Conservation (phyloP, 2,888 invertebrate species). For the Brachypalpus laphriformis region DNA sequence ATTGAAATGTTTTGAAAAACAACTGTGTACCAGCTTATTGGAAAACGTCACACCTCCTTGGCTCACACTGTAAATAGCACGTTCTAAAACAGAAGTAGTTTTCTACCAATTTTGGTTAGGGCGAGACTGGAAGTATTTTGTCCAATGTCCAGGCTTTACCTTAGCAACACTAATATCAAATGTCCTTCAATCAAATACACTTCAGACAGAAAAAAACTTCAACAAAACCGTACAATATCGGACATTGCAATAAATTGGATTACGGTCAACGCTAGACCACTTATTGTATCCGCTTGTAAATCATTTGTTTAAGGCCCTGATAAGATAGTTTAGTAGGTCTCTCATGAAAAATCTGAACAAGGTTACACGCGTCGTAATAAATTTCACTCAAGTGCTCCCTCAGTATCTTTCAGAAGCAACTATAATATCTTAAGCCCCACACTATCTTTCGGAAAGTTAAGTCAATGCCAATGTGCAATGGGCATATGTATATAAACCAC, state of each 20-base stretch:
- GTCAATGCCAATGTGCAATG: constrained; percentile 39
- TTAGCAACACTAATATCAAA: background rate
- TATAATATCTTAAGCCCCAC: constrained; percentile 15
- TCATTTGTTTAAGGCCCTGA: constrained; percentile 29
- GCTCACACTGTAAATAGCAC: too few species aligned
- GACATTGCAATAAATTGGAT: constrained; percentile 35
- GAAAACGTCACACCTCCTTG: too few species aligned
- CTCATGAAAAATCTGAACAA: constrained; percentile 53
- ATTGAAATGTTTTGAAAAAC: too few species aligned
- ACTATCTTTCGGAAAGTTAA: constrained; percentile 36
- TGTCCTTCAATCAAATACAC: background rate
- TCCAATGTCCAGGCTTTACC: background rate
- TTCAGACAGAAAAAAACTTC: background rate
- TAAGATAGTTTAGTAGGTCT: constrained; percentile 50
- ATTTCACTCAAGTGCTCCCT: constrained; percentile 28
- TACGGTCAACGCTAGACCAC: constrained; percentile 30
- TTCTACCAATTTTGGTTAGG: too few species aligned
- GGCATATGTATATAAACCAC: constrained; percentile 56
- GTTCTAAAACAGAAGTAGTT: too few species aligned
- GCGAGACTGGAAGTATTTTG: too few species aligned
- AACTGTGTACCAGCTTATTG: too few species aligned
- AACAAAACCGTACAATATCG: background rate
- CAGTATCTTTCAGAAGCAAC: background rate
- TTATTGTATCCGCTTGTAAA: constrained; percentile 31
- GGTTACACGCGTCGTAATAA: constrained; percentile 38